Evolutionary conservation across 2,113 vertebrate genomes (phyloP).

Genomic region (Piprites chloris): DNA sequence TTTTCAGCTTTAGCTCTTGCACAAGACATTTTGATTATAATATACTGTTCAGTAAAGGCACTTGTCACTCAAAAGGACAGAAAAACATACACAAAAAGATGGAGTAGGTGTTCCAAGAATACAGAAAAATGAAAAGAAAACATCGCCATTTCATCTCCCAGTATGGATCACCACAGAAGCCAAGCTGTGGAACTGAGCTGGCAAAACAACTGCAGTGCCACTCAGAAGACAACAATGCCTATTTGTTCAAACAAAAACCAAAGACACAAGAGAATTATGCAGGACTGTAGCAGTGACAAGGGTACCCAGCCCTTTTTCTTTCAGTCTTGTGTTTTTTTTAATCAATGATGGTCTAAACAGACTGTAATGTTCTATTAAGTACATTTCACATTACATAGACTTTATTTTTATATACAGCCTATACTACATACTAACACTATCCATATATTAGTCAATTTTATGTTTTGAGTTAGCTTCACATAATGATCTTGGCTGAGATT

Average conservation of each 20-base stretch:
- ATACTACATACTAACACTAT: neutral
- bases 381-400: neutral
- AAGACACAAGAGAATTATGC: neutral
- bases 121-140: neutral
- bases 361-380: neutral
- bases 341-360: neutral
- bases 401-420: neutral
- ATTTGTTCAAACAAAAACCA: neutral
- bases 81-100: slow-evolving; percentile 21
- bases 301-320: neutral
- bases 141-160: neutral
- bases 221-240: neutral
- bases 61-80: slow-evolving; percentile 55
- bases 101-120: neutral
- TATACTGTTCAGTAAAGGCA: slow-evolving; percentile 26
- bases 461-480: neutral
- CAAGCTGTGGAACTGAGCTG: neutral
- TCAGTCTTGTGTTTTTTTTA: neutral
- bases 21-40: slow-evolving; percentile 35
- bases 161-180: neutral
- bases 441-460: neutral
- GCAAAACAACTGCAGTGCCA: neutral
- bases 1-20: neutral
- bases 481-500: neutral
- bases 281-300: neutral